Conservation (phyloP, 2,113 vertebrate species). For the Brachirus orientalis region DNA sequence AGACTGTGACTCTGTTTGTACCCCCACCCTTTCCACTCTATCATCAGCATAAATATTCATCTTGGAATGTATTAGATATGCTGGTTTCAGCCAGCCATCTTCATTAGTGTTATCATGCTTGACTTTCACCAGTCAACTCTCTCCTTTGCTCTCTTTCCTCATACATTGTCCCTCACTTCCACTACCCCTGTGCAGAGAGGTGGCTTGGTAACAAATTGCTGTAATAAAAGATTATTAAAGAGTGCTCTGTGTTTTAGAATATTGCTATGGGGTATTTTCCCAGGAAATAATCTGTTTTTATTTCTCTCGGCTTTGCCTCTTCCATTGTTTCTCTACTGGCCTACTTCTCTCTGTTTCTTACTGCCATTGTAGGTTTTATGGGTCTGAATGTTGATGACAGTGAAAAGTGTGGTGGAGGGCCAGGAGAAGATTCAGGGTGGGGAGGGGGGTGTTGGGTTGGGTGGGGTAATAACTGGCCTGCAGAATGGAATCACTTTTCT, state of each 20-base stretch:
- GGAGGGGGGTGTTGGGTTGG: too few species aligned
- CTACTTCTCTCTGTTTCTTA: conserved; percentile 31
- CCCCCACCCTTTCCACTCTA: conserved; percentile 10
- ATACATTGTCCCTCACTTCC: conserved; percentile 26
- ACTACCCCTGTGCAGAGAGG: conserved; percentile 20
- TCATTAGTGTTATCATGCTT: conserved; percentile 58
- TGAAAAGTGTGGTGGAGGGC: conserved; percentile 34
- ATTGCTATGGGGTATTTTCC: conserved; percentile 54
- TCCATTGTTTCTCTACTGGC: conserved; percentile 41
- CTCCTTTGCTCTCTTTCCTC: conserved; percentile 11
- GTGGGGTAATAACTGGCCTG: conserved; percentile 78
- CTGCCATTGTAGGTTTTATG: conserved; percentile 48
- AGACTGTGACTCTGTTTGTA: conserved; percentile 11
- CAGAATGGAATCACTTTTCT: conserved; percentile 77
- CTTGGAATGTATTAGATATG: conserved; percentile 34
- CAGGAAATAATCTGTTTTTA: conserved; percentile 55
- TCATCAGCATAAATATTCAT: conserved; percentile 53
- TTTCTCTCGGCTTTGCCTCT: conserved; percentile 22
- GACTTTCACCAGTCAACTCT: conserved; percentile 47
- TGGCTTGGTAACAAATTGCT: conserved; percentile 44
- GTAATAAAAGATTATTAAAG: conserved; percentile 72
- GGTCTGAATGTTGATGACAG: conserved; percentile 73
- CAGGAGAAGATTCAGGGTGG: conserved; percentile 28
- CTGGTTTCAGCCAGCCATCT: conserved; percentile 35
- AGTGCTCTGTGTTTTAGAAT: conserved; percentile 51